phyloP scores from a whole-genome alignment of 1,140 invertebrate genomes.

The Cotesia glomerata region DNA sequence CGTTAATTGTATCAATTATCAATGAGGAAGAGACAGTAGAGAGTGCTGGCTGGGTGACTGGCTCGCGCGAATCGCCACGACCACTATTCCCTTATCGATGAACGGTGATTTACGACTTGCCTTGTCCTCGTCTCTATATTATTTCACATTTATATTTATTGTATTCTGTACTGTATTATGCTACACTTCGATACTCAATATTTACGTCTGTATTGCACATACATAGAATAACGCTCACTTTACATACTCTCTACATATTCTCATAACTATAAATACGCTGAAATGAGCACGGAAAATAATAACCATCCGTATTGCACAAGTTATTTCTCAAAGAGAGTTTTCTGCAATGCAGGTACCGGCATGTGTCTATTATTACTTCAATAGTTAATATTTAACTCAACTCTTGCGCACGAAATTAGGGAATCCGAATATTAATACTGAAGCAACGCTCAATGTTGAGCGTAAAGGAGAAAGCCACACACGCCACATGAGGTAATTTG shows the following conservation, averaged over 20 bases:
- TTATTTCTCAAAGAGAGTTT: not conserved
- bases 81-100: conserved; percentile 47
- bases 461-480: not conserved
- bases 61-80: conserved; percentile 29
- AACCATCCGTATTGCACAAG: not conserved
- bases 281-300: no score
- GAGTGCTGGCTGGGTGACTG: not conserved
- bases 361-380: conserved; percentile 1
- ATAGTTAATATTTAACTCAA: conserved; percentile 4
- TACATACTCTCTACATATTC: no score
- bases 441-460: not conserved
- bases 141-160: not conserved
- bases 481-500: conserved; percentile 30
- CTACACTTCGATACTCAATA: not conserved
- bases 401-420: not conserved
- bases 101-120: conserved; percentile 48
- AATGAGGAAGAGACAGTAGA: conserved; percentile 46
- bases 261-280: no score
- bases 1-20: conserved; percentile 57
- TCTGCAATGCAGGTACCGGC: conserved; percentile 26
- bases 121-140: conserved; percentile 9
- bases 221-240: no score
- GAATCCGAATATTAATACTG: not conserved
- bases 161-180: no score
- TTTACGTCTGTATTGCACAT: not conserved